A percentile compares a stretch with the other conserved stretches of the same genome.
These are phyloP conservation scores for Circaetus cinerascens DNA, from an alignment of 2,113 vertebrate genomes.

Conservation along the genomic window DNA sequence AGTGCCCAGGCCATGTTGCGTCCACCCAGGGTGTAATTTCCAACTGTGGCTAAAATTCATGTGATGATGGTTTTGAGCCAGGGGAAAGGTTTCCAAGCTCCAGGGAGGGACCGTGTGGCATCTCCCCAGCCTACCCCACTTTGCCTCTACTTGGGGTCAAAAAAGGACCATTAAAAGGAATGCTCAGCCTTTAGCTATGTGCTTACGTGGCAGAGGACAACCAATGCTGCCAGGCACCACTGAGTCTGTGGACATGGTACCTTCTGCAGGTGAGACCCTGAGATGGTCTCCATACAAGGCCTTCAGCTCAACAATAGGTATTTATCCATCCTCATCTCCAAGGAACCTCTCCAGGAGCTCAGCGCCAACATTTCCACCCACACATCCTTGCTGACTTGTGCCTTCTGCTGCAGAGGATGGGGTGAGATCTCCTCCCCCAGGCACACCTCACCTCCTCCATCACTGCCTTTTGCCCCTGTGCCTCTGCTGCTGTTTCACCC, in stretches of 20 bases:
- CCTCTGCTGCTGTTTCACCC: not conserved
- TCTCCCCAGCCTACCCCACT: not conserved
- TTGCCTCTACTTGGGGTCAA: not conserved
- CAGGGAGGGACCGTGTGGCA: not conserved
- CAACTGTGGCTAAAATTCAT: not conserved
- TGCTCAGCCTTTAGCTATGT: not conserved
- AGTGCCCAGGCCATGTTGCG: not conserved
- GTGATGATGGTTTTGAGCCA: not conserved
- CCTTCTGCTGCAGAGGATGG: not conserved
- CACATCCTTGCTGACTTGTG: not conserved
- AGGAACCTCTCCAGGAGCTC: not conserved
- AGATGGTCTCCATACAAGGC: not conserved
- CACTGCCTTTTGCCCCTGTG: not conserved
- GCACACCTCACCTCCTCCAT: not conserved
- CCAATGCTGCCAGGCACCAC: not conserved
- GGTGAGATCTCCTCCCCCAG: not conserved
- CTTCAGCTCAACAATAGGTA: not conserved
- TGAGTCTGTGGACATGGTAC: rapidly evolving
- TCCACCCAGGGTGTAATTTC: not conserved
- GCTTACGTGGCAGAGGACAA: not conserved
- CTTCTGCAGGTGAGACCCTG: not conserved
- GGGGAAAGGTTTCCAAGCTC: not conserved
- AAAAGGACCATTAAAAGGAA: not conserved
- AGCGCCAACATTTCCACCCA: not conserved
- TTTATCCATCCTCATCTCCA: not conserved